These are phyloP conservation scores for Drosophila mercatorum DNA, from an alignment of 2,888 invertebrate genomes.

Conservation along the genomic window DNA sequence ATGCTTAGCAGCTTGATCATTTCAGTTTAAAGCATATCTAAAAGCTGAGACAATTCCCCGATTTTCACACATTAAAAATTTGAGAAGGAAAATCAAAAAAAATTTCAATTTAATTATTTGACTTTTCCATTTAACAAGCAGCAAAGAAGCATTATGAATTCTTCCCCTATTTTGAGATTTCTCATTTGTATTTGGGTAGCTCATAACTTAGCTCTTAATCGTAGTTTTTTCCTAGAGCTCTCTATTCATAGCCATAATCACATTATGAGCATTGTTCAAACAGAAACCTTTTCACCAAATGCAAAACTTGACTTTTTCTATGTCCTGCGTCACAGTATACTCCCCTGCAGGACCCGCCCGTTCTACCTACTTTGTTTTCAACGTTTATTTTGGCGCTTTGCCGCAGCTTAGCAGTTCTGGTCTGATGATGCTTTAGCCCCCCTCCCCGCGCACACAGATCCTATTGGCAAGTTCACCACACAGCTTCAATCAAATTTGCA, in stretches of 20 bases:
- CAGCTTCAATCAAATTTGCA: conserved; percentile 78
- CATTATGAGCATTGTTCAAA: conserved; percentile 44
- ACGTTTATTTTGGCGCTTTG: conserved; percentile 71
- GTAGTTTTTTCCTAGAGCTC: background rate
- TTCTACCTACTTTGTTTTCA: conserved; percentile 28
- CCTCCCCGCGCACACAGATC: background rate
- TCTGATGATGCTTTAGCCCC: conserved; percentile 6
- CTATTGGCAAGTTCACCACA: conserved; percentile 48
- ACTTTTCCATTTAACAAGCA: background rate
- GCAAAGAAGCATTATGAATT: background rate
- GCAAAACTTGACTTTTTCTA: conserved; percentile 39
- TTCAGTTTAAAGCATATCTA: no score
- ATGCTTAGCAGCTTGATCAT: background rate
- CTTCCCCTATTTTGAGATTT: background rate
- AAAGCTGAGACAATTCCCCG: no score
- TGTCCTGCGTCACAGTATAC: conserved; percentile 6
- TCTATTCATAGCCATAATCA: conserved; percentile 41
- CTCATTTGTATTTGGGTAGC: background rate
- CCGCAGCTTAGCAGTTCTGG: conserved; percentile 63
- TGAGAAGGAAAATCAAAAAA: background rate
- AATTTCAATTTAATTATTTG: background rate
- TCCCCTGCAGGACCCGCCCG: background rate
- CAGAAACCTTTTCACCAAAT: conserved; percentile 37
- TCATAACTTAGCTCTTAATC: background rate
- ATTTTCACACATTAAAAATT: no score